These are phyloP conservation scores for Tringa solitaria DNA, from an alignment of 2,113 vertebrate genomes.

Conservation along the genomic window DNA sequence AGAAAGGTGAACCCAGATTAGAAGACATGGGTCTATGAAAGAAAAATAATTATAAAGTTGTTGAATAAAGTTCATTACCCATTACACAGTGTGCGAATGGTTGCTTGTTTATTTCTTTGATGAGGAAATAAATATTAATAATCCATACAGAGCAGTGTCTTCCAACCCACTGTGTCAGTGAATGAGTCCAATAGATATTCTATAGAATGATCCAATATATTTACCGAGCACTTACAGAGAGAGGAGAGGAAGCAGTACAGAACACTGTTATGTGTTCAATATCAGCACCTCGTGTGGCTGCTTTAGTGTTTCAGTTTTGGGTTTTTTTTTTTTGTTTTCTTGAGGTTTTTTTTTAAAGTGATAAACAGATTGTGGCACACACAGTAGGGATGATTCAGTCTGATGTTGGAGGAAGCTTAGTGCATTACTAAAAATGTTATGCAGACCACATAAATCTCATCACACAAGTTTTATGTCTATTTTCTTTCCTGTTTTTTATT, in stretches of 20 bases:
- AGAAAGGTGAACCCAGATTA: background rate
- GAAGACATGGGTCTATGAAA: background rate
- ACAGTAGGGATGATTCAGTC: background rate
- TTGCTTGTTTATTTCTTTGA: background rate
- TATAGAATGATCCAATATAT: background rate
- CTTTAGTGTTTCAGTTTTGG: background rate
- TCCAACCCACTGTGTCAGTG: background rate
- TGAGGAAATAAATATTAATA: background rate
- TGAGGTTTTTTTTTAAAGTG: background rate
- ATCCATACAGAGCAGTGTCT: background rate
- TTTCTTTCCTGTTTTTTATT: conserved; percentile 50
- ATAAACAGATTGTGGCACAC: background rate
- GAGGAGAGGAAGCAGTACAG: background rate
- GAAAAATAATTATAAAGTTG: background rate
- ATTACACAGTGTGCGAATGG: background rate
- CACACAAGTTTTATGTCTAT: conserved; percentile 1
- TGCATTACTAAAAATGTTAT: background rate
- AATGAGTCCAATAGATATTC: background rate
- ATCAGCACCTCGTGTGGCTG: background rate
- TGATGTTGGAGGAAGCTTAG: conserved; percentile 12
- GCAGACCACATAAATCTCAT: background rate
- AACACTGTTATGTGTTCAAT: background rate
- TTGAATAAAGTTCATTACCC: background rate
- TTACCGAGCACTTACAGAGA: background rate
- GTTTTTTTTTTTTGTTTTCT: background rate